Base-by-base conservation (phyloP, 2,797 vertebrate genomes). In the Eleutherodactylus coqui region DNA sequence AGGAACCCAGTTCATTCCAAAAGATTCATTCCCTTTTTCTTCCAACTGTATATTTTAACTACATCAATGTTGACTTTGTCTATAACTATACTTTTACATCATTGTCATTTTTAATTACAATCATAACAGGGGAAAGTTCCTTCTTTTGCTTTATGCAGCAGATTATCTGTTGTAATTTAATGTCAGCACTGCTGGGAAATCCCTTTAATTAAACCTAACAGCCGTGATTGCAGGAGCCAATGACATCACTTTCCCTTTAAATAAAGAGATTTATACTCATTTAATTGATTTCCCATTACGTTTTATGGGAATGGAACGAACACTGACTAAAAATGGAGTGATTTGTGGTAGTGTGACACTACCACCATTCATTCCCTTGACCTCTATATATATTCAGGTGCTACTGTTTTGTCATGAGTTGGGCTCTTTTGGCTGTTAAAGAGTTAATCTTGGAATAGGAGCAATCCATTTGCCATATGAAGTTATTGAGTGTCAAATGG, bases 401-500 rank as follows among this genome's bases (percentile, higher is more conserved):
- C 76, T 38, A 29, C 45, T 76, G 60, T 86, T 60, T 70, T 78
- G 80, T 78, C 70, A 86, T 60, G 80, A 83, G 41, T 49, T 79
- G n/a, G 36, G 27, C 27, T 75, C 21, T 73, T 27, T 79, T 75
- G 64, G 41, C 69, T 29, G 43, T 27, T 84, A 67, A 84, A 69
- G 82, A 80, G 86, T 87, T 87, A 87, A 87, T 75, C 64, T 79
- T 77, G 84, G 67, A 84, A 84, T 64, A 43, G 67, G 76, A 84
- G 82, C 51, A 87, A 87, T 79, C 86, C 82, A 58, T 87, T 87
- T 87, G 86, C 86, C 86, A 87, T 87, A 73, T 87, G 86, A 87
- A 87, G 82, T 87, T 87, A 87, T 87, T 60, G 82, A 87, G 86
- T 84, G 86, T 87, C 86, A 87, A 75, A 87, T 87, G 86, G 81